Conservation (phyloP, 2,113 vertebrate species). For the Parus major region DNA sequence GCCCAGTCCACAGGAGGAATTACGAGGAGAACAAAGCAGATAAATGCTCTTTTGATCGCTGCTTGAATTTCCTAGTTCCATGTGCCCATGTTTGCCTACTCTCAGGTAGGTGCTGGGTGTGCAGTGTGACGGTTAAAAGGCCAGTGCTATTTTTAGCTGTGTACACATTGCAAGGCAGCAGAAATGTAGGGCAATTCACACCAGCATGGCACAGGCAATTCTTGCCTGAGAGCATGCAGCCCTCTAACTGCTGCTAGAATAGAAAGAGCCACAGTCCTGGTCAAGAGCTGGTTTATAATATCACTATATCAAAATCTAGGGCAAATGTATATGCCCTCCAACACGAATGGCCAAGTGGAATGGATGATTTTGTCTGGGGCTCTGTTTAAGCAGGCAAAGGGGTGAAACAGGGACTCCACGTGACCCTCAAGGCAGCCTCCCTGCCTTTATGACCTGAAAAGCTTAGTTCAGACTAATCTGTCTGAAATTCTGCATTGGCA, state of each 20-base stretch:
- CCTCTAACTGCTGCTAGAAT: background rate
- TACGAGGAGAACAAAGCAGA: background rate
- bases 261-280: background rate
- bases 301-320: background rate
- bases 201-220: background rate
- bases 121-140: background rate
- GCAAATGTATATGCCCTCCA: background rate
- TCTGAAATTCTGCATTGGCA: background rate
- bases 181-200: constrained; percentile 37
- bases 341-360: accelerated
- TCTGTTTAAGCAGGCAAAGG: background rate
- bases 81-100: background rate
- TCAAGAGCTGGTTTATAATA: background rate
- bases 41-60: background rate
- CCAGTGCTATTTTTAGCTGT: background rate
- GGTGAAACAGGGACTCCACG: accelerated
- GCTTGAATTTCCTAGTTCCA: background rate
- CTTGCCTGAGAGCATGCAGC: background rate
- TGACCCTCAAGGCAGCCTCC: background rate
- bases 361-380: background rate
- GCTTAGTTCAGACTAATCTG: background rate
- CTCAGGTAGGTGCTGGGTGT: background rate
- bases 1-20: background rate
- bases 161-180: constrained; percentile 21
- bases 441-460: background rate